These are phyloP conservation scores for Lytechinus pictus DNA, from an alignment of 35 echinoderm and acorn worm genomes.

Conservation along the genomic window DNA sequence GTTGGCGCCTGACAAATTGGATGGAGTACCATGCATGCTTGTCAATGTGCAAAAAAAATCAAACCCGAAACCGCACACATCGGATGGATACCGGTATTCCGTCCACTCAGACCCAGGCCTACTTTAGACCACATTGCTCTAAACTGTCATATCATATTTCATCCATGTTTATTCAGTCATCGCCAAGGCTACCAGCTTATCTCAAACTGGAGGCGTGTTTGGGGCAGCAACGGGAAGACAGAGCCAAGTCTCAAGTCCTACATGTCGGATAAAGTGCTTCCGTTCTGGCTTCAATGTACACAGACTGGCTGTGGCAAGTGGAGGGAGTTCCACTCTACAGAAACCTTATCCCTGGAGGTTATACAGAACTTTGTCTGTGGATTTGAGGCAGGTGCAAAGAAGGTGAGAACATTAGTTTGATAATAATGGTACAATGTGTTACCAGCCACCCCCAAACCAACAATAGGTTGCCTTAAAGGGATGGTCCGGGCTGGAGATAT, in stretches of 20 bases:
- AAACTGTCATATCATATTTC: too few species aligned
- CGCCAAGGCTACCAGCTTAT: constrained; percentile 77
- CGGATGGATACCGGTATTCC: too few species aligned
- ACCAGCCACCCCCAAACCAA: too few species aligned
- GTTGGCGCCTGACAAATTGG: too few species aligned
- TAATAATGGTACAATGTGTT: too few species aligned
- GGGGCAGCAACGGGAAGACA: constrained; percentile 91
- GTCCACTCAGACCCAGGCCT: too few species aligned
- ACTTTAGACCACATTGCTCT: too few species aligned
- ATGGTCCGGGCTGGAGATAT: too few species aligned
- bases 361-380: constrained; percentile 73
- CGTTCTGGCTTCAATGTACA: constrained; percentile 92
- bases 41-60: too few species aligned
- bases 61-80: too few species aligned
- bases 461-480: too few species aligned
- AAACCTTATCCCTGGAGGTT: constrained; percentile 62
- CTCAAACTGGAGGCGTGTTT: constrained; percentile 78
- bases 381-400: constrained; percentile 42
- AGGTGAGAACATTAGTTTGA: neutral
- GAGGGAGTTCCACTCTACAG: constrained; percentile 52
- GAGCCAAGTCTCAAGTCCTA: constrained; percentile 92
- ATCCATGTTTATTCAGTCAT: constrained; percentile 60
- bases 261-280: constrained; percentile 85
- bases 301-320: constrained; percentile 76
- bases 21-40: too few species aligned